phyloP scores from a whole-genome alignment of 2,797 vertebrate genomes.

The Gadopsis bispinosus region DNA sequence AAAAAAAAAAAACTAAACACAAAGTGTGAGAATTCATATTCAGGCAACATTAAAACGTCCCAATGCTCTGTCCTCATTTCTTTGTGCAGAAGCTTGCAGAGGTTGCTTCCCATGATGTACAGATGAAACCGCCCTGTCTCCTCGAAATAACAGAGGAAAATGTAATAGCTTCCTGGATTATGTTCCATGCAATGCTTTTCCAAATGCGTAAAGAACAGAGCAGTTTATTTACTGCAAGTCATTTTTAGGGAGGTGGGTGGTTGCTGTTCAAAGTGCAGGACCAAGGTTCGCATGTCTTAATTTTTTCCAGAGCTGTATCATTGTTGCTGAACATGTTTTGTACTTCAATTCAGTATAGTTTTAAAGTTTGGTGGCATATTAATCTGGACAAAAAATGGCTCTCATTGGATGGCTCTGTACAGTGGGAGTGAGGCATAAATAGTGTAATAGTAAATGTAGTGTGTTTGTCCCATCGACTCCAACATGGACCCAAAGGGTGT shows the following conservation, averaged over 20 bases:
- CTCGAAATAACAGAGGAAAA: background rate
- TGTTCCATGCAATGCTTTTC: background rate
- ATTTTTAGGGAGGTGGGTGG: background rate
- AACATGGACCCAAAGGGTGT: background rate
- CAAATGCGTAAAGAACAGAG: background rate
- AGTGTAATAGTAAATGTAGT: slow-evolving; percentile 9
- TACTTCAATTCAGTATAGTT: background rate
- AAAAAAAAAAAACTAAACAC: slow-evolving; percentile 23
- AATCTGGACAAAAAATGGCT: slow-evolving; percentile 8
- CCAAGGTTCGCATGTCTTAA: too few relatives aligned
- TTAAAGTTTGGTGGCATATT: slow-evolving; percentile 14
- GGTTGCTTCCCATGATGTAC: background rate
- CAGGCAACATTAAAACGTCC: background rate
- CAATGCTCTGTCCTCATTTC: background rate
- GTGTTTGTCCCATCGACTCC: background rate
- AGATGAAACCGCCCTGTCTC: background rate
- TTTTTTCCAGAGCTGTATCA: too few relatives aligned
- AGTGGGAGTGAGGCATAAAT: slow-evolving; percentile 8
- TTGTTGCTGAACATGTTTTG: background rate
- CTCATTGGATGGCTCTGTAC: background rate
- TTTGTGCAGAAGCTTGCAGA: slow-evolving; percentile 2
- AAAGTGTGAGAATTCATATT: background rate
- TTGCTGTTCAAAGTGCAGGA: background rate
- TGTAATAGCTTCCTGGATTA: background rate
- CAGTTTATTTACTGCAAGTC: background rate